Conservation (phyloP, 2,888 invertebrate species). For the Nomada flava region DNA sequence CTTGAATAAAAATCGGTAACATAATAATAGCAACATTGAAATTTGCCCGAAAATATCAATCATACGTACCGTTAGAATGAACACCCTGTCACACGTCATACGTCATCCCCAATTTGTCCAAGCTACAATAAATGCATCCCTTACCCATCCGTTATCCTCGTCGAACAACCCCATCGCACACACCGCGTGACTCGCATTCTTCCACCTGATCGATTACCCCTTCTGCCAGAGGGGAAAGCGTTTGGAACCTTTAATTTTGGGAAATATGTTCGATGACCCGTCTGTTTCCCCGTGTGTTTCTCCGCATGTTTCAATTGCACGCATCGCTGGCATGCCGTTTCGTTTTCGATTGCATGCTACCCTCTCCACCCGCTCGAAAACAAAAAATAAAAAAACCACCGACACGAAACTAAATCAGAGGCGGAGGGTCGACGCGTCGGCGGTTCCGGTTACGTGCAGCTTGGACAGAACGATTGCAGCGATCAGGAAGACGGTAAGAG, state of each 20-base stretch:
- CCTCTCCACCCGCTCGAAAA: not conserved
- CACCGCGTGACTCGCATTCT: not conserved
- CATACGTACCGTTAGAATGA: too few species aligned
- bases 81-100: too few species aligned
- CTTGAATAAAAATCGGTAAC: too few species aligned
- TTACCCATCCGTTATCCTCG: too few species aligned
- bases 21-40: too few species aligned
- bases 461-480: conserved; percentile 59
- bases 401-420: conserved; percentile 59
- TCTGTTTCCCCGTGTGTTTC: conserved; percentile 49
- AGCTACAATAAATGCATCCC: too few species aligned
- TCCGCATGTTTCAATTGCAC: conserved; percentile 61
- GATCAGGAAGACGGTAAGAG: conserved; percentile 81
- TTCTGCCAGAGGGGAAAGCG: conserved; percentile 27
- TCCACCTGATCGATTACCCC: too few species aligned
- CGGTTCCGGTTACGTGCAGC: conserved; percentile 72
- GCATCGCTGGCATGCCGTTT: conserved; percentile 49
- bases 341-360: conserved; percentile 70
- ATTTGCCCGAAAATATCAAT: too few species aligned
- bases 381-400: conserved; percentile 1
- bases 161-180: too few species aligned
- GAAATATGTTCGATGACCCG: conserved; percentile 29
- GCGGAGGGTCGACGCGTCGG: conserved; percentile 68
- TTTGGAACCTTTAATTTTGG: not conserved
- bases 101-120: too few species aligned